Base-by-base conservation (phyloP, 2,888 invertebrate species). In the Masnerella sp. region DNA sequence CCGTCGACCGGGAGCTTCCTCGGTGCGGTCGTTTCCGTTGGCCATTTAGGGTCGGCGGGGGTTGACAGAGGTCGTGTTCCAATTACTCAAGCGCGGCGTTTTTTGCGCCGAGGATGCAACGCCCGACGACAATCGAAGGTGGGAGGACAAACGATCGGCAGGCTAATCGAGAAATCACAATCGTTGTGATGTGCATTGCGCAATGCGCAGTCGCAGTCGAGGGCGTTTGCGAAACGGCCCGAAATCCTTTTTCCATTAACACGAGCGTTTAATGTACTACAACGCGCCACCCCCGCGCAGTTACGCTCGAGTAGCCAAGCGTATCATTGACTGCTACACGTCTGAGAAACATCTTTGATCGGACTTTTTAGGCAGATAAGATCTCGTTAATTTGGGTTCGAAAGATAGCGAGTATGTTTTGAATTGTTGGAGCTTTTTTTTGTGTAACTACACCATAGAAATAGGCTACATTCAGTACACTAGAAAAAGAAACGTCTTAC, bases 11-110 rank as follows among this genome's bases (percentile, higher is more conserved):
- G 47, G 49, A 54, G 65, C 67, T 67, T 56, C 70, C 69, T 38
- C 65, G 56, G 49, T 14, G 54, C 43, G 38, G 78, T 80, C 84
- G 82, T 84, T 85, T 84, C 84, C 84, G 83, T 75, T 84, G 82
- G 75, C 85, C 85, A 83, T 86, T 81, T 85, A 84, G 81, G 84
- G 83, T 78, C 78, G 81, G 83, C 83, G 85, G 84, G 82, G 82
- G 84, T 83, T 85, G 84, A 76, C 82, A 82, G 82, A 85, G 84
- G 83, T 83, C 83, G 81, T 84, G 85, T 86, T 85, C 86, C 85
- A 85, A 86, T 86, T 86, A 85, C 85, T 85, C 84, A 84, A 86
- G 80, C 78, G 77, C 78, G 77, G 69, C 74, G 36, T 54, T 77
- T 80, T 77, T 74, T 79, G 32, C 74, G 36, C 34, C 65, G 80